A percentile compares a stretch with the other conserved stretches of the same genome.
Evolutionary conservation across 2,797 vertebrate species (phyloP).

Genomic region (Chromis chromis): DNA sequence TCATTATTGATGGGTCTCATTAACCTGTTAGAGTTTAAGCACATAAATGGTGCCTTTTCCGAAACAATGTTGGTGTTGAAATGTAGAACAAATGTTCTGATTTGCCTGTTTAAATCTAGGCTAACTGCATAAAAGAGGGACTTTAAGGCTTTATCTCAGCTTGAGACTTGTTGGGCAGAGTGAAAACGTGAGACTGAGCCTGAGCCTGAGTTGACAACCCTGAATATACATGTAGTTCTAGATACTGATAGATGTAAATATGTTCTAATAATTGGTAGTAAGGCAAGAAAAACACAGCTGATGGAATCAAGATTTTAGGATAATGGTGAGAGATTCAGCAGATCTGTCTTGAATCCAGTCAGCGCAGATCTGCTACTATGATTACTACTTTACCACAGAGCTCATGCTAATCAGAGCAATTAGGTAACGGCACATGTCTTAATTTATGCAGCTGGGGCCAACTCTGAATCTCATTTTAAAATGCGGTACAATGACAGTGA

Average conservation of each 20-base stretch:
- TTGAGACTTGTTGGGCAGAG: too few species aligned
- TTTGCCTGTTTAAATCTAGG: too few species aligned
- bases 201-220: too few species aligned
- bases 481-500: slow-evolving; percentile 76
- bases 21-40: too few species aligned
- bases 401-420: slow-evolving; percentile 80
- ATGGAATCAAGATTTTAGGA: neutral
- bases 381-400: slow-evolving; percentile 67
- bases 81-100: too few species aligned
- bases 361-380: slow-evolving; percentile 51
- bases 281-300: neutral
- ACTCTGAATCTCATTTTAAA: slow-evolving; percentile 64
- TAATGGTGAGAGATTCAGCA: neutral
- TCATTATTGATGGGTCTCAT: too few species aligned
- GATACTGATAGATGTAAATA: neutral
- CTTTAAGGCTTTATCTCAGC: too few species aligned
- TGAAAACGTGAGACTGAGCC: too few species aligned
- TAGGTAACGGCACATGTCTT: slow-evolving; percentile 74
- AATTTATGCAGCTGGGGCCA: slow-evolving; percentile 78
- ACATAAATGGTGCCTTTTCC: too few species aligned
- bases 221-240: neutral
- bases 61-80: too few species aligned
- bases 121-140: too few species aligned
- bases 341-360: slow-evolving; percentile 38
- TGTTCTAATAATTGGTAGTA: neutral